phyloP scores from a whole-genome alignment of 2,888 invertebrate genomes.

The Drosophila suboccidentalis region DNA sequence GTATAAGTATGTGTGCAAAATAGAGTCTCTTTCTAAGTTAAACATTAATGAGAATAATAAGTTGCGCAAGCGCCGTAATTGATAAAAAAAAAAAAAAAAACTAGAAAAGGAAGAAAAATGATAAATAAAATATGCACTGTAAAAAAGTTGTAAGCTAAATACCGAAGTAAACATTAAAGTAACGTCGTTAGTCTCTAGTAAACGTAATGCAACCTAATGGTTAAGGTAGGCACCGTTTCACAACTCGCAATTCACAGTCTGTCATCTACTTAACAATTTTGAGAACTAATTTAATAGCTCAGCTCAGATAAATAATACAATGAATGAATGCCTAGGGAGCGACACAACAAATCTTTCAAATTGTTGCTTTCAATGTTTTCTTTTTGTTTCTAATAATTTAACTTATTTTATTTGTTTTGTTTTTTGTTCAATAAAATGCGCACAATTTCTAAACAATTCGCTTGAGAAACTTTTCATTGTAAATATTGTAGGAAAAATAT shows the following conservation, averaged over 20 bases:
- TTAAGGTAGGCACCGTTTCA: conserved; percentile 41
- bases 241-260: conserved; percentile 34
- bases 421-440: conserved; percentile 56
- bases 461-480: conserved; percentile 51
- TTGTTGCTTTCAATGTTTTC: conserved; percentile 9
- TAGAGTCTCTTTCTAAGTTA: conserved; percentile 45
- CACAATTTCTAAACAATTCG: conserved; percentile 61
- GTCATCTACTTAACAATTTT: conserved; percentile 25
- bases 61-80: conserved; percentile 49
- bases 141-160: conserved; percentile 59
- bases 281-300: conserved; percentile 26
- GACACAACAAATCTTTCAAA: conserved; percentile 23
- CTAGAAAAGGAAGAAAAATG: conserved; percentile 13
- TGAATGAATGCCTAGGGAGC: conserved; percentile 24
- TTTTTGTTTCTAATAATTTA: conserved; percentile 12
- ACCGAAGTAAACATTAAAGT: conserved; percentile 52
- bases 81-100: too few species aligned
- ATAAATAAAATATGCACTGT: conserved; percentile 51
- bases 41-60: conserved; percentile 24
- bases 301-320: conserved; percentile 31
- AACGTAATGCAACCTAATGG: conserved; percentile 37
- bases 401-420: conserved; percentile 9
- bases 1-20: conserved; percentile 41
- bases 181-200: conserved; percentile 57
- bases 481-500: conserved; percentile 56